These are phyloP conservation scores for Thymallus thymallus DNA, from an alignment of 2,113 vertebrate species.

Conservation along the genomic window DNA sequence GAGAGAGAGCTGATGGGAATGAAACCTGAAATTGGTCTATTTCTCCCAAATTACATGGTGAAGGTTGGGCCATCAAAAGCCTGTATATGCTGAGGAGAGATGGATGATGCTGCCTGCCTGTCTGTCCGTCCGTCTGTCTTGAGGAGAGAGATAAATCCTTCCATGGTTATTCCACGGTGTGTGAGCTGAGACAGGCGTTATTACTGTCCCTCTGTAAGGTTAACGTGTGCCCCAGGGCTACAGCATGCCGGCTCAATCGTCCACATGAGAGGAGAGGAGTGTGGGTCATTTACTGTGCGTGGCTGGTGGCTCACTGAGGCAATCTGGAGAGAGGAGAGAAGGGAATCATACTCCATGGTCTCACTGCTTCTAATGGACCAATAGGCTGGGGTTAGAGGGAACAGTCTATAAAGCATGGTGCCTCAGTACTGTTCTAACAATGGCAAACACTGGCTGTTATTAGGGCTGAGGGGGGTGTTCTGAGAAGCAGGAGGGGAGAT, in stretches of 20 bases:
- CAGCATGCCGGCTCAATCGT: constrained; percentile 22
- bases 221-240: constrained; percentile 47
- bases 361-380: constrained; percentile 53
- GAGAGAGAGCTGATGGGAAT: constrained; percentile 10
- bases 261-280: constrained; percentile 14
- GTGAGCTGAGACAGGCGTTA: constrained; percentile 41
- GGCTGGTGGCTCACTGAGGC: neutral
- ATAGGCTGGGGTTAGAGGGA: constrained; percentile 42
- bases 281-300: neutral
- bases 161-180: constrained; percentile 24
- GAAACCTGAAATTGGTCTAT: constrained; percentile 5
- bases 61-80: neutral
- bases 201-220: constrained; percentile 51
- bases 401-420: constrained; percentile 61
- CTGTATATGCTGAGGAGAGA: neutral
- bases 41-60: constrained; percentile 12
- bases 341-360: constrained; percentile 14
- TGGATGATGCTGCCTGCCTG: neutral
- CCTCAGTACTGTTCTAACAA: constrained; percentile 48
- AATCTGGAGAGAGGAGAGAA: neutral
- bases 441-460: constrained; percentile 57
- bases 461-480: constrained; percentile 32
- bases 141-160: constrained; percentile 20
- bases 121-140: constrained; percentile 18
- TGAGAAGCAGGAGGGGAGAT: constrained; percentile 2